Conservation (phyloP, 1,140 invertebrate species). For the Ceratina japonica region DNA sequence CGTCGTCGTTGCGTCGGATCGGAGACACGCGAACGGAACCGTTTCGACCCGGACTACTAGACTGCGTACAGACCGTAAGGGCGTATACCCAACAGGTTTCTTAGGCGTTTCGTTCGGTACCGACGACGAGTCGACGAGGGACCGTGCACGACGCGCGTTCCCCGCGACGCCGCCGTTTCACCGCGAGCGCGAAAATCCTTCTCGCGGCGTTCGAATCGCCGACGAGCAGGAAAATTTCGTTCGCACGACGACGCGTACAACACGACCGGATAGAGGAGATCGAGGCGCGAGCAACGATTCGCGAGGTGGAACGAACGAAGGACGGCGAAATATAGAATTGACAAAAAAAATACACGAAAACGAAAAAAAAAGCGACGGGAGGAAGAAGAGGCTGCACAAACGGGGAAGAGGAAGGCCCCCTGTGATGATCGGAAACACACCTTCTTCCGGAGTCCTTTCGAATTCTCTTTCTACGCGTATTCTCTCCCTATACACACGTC, state of each 20-base stretch:
- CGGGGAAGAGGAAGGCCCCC: background rate
- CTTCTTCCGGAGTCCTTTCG: slow-evolving; percentile 9
- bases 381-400: slow-evolving; percentile 1
- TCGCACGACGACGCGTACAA: slow-evolving; percentile 1
- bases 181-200: too few species aligned
- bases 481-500: too few species aligned
- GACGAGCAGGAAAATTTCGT: slow-evolving; percentile 3
- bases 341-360: background rate
- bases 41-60: background rate
- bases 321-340: background rate
- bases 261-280: background rate
- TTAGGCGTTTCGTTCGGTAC: background rate
- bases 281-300: background rate
- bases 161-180: too few species aligned
- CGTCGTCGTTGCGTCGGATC: background rate
- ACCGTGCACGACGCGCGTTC: background rate
- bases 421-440: background rate
- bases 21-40: background rate
- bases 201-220: background rate
- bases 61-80: background rate
- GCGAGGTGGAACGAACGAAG: background rate
- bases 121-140: too few species aligned
- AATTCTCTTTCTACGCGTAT: slow-evolving; percentile 39
- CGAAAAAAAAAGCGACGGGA: background rate
- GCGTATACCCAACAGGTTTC: background rate